Conservation (phyloP, 2,113 vertebrate species). For the Cnemophilus loriae region DNA sequence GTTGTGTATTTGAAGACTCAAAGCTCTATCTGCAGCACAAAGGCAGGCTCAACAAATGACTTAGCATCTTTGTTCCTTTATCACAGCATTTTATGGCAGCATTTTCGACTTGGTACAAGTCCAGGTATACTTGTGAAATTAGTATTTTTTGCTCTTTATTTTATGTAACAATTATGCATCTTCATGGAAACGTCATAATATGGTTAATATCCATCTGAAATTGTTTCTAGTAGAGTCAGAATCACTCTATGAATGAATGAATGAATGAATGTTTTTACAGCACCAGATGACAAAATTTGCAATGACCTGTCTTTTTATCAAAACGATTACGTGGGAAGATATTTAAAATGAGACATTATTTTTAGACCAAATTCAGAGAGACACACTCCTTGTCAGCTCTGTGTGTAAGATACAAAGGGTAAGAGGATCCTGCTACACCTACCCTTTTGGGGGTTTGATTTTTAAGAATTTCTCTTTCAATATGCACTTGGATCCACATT, state of each 20-base stretch:
- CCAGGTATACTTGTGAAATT: not conserved
- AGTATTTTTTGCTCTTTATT: not conserved
- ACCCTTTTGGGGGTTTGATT: not conserved
- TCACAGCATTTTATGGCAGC: not conserved
- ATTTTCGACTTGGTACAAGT: not conserved
- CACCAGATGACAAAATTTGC: not conserved
- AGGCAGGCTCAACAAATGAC: constrained; percentile 39
- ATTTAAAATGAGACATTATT: not conserved
- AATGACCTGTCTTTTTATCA: not conserved
- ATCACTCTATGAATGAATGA: not conserved
- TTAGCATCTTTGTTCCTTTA: constrained; percentile 32
- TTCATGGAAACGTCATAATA: not conserved
- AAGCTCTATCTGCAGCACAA: constrained; percentile 51
- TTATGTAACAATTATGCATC: not conserved
- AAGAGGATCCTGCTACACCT: constrained; percentile 41
- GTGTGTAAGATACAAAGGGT: constrained; percentile 9
- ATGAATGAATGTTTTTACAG: not conserved
- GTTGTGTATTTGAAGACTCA: constrained; percentile 37
- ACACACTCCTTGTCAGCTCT: constrained; percentile 10
- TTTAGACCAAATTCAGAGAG: constrained; percentile 22
- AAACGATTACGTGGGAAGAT: not conserved
- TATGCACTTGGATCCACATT: constrained; percentile 66
- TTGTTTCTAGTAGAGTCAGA: not conserved
- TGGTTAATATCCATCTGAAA: not conserved
- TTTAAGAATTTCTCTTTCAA: constrained; percentile 55